A percentile compares a stretch with the other conserved stretches of the same genome.
Evolutionary conservation across 1,140 invertebrate genomes (phyloP).

Genomic region (Orchesella cincta): DNA sequence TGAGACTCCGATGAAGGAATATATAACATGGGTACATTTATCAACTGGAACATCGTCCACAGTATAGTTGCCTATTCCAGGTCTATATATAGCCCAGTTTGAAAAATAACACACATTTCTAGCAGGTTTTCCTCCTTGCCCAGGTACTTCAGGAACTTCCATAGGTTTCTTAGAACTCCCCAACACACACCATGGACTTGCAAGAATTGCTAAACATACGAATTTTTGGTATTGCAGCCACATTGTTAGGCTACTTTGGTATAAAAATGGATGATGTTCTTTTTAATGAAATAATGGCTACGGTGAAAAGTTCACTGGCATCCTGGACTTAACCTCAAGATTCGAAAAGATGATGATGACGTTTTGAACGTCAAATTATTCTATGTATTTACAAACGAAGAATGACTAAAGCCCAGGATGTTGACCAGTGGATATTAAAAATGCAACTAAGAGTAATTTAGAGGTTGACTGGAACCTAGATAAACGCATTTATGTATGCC

Average conservation of each 20-base stretch:
- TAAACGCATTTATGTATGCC: background rate
- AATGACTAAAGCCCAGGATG: constrained; percentile 9
- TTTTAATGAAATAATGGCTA: too few species aligned
- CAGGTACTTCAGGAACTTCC: constrained; percentile 22
- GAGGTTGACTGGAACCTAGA: background rate
- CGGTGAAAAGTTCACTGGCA: too few species aligned
- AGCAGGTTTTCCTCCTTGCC: constrained; percentile 19
- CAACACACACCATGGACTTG: too few species aligned
- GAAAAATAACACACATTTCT: constrained; percentile 27
- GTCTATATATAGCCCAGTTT: constrained; percentile 79
- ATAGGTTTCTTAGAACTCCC: constrained; percentile 15
- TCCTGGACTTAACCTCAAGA: background rate
- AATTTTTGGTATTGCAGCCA: too few species aligned
- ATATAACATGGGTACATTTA: constrained; percentile 82
- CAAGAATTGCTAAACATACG: too few species aligned
- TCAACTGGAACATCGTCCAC: constrained; percentile 80
- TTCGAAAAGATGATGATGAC: background rate
- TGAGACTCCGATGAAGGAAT: constrained; percentile 85
- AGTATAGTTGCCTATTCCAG: constrained; percentile 75
- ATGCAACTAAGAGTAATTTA: background rate
- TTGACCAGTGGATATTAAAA: background rate
- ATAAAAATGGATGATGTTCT: too few species aligned
- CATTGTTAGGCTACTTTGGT: too few species aligned
- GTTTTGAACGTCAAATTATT: background rate
- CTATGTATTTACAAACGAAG: background rate